Evolutionary conservation across 1,140 invertebrate species (phyloP), one percentile per base, ranked within the genome.

Genomic region (Pseudomyrmex concolor): DNA sequence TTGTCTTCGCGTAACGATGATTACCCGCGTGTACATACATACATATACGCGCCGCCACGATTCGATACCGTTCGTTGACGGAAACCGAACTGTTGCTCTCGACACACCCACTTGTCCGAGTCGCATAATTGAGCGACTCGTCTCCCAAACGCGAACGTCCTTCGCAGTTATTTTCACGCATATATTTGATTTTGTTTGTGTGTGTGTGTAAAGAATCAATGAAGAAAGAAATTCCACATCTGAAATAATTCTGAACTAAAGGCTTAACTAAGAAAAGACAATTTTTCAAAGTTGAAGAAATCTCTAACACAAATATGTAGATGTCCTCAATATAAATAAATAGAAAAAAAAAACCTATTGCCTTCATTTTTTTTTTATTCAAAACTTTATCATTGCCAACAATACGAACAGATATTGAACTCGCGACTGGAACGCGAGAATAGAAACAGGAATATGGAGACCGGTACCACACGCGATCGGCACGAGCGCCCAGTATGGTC

Each of bases 401-500:
- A 22, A 43, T 57, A 51, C 68, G 54, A 57, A 4, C 55, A 57
- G 34, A 82, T 66, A 34, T 4, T 43, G 57, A 19, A 17, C 50
- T 13, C 34, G 34, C 34, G 34, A 10, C 22, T 48, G 48, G 34
- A 84, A 71, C 62, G 67, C 76, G 62, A 70, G 59, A 86, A 81
- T 84, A 90, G 88, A 86, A 89, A 86, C 77, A 63, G 80, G 72
- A 89, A 86, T 74, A 45, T 12, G n/a, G 54, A 63, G 45, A 48
- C 5, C 25, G 13, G 54, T 22, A 13, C 10, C 45, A 84, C 3
- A 25, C 25, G n/a, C 34, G 8, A 57, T 57, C 57, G 34, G 51
- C 19, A 17, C n/a, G 57, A 43, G 34, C 25, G 72, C 51, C 67
- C 19, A 15, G 48, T 81, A 86, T 77, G 73, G 78, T 9, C 62